Evolutionary conservation across 2,797 vertebrate species (phyloP), one percentile per base, ranked within the genome.

Genomic region (Sebastes cheni): DNA sequence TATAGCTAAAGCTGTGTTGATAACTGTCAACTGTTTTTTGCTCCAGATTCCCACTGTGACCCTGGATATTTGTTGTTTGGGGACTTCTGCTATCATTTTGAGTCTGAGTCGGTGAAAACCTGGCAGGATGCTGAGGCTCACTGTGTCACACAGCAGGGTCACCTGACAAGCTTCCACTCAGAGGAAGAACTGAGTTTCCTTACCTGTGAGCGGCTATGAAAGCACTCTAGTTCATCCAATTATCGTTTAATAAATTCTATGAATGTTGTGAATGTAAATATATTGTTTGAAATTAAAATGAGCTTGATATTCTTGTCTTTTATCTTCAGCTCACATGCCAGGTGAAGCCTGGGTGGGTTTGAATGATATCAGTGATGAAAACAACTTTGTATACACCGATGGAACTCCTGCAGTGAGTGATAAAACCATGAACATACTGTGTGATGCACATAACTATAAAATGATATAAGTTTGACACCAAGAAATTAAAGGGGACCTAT

Each of bases 21-120:
- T 80, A 69, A 78, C 39, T 8, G 16, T 29, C 1, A 8, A 0
- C 1, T 18, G 30, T 7, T 34, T 39, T 46, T 66, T 52, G 3
- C 13, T 73, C 32, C 75, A 96, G 96, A 92, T 10, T 95, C 78
- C 56, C 90, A 95, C 91, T 97, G 96, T 82, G 96, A 95, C 69
- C 1, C 59, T 5, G 95, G 95, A 1, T 96, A 94, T 67, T 76
- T 96, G 80, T 52, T 96, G 56, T 95, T 87, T 4, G 79, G 70
- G 6, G 83, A 95, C 76, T 82, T 82, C 89, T 97, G 96, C 86
- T 97, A 96, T 80, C 87, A 91, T 56, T 96, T 97, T 75, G 93
- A 95, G 90, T 80, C 65, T 0, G 95, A 96, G 68, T 10, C 12
- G 0, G 72, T 85, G 54, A 93, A 92, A 52, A 93, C 66, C 18